Percentiles rank a stretch among this genome's conserved stretches.
These are phyloP conservation scores for Synanthedon andrenaeformis DNA, from an alignment of 2,888 invertebrate genomes.

Conservation along the genomic window DNA sequence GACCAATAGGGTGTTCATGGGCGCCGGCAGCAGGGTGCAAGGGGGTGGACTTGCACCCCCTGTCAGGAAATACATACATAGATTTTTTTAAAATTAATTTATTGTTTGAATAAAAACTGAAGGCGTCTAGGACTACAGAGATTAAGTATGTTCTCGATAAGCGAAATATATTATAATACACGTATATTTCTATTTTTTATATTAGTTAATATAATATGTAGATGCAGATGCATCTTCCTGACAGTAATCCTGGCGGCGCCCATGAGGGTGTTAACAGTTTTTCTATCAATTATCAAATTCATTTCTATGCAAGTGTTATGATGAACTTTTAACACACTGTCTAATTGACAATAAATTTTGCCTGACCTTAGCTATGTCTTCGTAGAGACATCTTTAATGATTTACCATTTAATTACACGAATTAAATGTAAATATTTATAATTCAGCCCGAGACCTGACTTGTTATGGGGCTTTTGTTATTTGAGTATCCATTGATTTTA, in stretches of 20 bases:
- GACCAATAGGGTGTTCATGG: constrained; percentile 71
- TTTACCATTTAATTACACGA: constrained; percentile 51
- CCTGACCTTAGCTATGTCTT: constrained; percentile 66
- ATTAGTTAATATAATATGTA: no score
- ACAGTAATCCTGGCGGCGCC: no score
- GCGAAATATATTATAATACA: no score
- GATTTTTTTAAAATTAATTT: no score
- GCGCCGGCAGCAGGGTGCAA: no score
- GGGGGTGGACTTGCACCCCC: no score
- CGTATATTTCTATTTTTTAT: no score
- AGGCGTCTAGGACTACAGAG: no score
- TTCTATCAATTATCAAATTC: constrained; percentile 65
- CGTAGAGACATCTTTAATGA: constrained; percentile 62
- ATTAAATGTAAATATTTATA: constrained; percentile 66
- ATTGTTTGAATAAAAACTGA: no score
- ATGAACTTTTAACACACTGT: constrained; percentile 59
- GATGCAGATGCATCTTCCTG: no score
- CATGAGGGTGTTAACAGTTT: constrained; percentile 68
- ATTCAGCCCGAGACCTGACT: constrained; percentile 56
- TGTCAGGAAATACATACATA: no score
- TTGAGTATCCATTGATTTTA: constrained; percentile 51
- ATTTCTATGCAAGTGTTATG: constrained; percentile 67
- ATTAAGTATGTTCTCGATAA: no score
- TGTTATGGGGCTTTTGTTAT: constrained; percentile 58
- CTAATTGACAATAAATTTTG: constrained; percentile 53